Percentiles rank a stretch among this genome's conserved stretches.
phyloP scores from a whole-genome alignment of 2,113 vertebrate genomes.

The Oriolus oriolus region DNA sequence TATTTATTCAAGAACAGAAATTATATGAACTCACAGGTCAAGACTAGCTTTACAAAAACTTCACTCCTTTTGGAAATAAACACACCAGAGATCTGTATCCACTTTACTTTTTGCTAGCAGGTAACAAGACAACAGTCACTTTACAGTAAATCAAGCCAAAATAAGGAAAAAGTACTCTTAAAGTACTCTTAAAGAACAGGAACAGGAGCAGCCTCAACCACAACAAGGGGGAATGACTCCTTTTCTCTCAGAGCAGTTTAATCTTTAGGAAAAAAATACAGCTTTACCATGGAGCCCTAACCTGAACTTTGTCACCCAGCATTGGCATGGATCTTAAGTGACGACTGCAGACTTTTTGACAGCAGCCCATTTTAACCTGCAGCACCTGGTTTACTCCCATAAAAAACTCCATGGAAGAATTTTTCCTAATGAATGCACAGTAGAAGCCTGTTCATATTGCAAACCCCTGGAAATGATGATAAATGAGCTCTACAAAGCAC shows the following conservation, averaged over 20 bases:
- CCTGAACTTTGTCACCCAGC: background rate
- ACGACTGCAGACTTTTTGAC: background rate
- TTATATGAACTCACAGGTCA: background rate
- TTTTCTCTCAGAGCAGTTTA: background rate
- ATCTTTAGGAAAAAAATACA: background rate
- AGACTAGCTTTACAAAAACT: background rate
- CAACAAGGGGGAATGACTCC: background rate
- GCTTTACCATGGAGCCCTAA: background rate
- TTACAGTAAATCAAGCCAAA: background rate
- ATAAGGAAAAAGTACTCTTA: background rate
- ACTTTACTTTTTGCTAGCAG: background rate
- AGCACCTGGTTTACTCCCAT: background rate
- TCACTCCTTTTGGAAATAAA: background rate
- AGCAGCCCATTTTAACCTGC: background rate
- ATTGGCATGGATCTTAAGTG: background rate
- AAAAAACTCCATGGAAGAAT: constrained; percentile 5
- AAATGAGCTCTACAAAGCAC: constrained; percentile 20
- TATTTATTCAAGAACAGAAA: background rate
- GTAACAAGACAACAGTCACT: background rate
- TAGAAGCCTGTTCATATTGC: background rate
- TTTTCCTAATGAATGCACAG: constrained; percentile 34
- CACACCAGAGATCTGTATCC: background rate
- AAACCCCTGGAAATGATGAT: background rate
- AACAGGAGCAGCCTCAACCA: background rate
- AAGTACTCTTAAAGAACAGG: background rate